Conservation (phyloP, 1,140 invertebrate genomes). For the Pseudomyrmex concolor region DNA sequence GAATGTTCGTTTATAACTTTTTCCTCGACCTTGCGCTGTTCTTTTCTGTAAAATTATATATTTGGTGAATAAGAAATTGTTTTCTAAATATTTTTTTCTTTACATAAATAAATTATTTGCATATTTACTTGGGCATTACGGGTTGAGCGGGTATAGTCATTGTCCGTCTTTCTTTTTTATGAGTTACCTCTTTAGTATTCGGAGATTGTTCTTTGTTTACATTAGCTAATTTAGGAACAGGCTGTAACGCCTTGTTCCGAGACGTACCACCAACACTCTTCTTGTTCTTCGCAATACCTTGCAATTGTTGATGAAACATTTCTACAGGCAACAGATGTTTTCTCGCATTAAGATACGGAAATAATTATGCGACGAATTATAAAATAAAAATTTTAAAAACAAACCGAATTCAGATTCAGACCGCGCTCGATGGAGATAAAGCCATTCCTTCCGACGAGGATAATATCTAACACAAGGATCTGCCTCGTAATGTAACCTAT, state of each 20-base stretch:
- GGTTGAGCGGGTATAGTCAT: conserved; percentile 72
- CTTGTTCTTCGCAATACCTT: conserved; percentile 86
- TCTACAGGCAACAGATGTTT: conserved; percentile 68
- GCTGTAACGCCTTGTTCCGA: conserved; percentile 79
- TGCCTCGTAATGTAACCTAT: conserved; percentile 94
- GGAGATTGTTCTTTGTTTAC: conserved; percentile 82
- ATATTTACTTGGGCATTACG: conserved; percentile 76
- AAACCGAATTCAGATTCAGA: conserved; percentile 85
- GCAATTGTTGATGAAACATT: conserved; percentile 88
- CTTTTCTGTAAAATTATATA: conserved; percentile 74
- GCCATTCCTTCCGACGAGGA: conserved; percentile 94
- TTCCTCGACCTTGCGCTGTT: conserved; percentile 79
- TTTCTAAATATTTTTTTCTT: background rate
- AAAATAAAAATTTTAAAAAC: conserved; percentile 41
- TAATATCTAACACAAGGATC: conserved; percentile 97
- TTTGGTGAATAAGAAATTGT: no score
- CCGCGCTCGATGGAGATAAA: conserved; percentile 92
- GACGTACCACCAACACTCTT: conserved; percentile 84
- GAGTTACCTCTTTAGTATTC: conserved; percentile 80
- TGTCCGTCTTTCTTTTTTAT: conserved; percentile 82
- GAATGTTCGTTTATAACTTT: conserved; percentile 76
- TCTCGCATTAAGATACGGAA: background rate
- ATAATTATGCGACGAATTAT: background rate
- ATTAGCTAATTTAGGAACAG: conserved; percentile 74
- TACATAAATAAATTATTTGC: background rate